Base-by-base conservation (phyloP, 2,888 invertebrate genomes). In the Mesorhabditis sp. region DNA sequence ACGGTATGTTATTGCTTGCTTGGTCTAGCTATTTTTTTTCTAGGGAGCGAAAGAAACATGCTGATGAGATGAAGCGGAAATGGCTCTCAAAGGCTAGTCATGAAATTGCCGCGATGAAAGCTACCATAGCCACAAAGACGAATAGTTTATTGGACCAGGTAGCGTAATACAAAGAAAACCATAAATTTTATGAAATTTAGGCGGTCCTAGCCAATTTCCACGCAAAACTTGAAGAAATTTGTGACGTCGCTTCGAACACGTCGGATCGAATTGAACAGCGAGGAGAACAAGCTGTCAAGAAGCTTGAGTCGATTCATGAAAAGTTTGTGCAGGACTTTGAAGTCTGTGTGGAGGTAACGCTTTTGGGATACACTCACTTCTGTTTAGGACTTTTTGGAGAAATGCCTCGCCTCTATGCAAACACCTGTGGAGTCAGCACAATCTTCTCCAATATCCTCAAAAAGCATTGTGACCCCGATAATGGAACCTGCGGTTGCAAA, bases 181-280 rank as follows among this genome's bases (percentile, higher is more conserved):
- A 10, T 50, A 50, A 50, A n/a, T n/a, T 50, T 50, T 50, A 10
- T 50, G n/a, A 50, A 50, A 13, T n/a, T n/a, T n/a, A 50, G 58
- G 58, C n/a, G 7, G 10, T 50, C n/a, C 58, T 50, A 10, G 58
- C 7, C 10, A 50, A 50, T 50, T 10, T 50, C n/a, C 58, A n/a
- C 58, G n/a, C n/a, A 10, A 50, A 50, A 50, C n/a, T 50, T n/a
- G 58, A 50, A 13, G 58, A 50, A 50, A 50, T 50, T 50, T 50
- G 58, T n/a, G 58, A 50, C n/a, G 58, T 50, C n/a, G 58, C 58
- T 2, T 13, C 7, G n/a, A 13, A n/a, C n/a, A 13, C 58, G 58
- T 13, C 7, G 7, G 58, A 50, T 10, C 10, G n/a, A 50, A 50
- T 50, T 50, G 58, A 50, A n/a, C 10, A n/a, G n/a, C 7, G 58